phyloP scores from a whole-genome alignment of 2,797 vertebrate genomes.

The Sparidentex hasta region DNA sequence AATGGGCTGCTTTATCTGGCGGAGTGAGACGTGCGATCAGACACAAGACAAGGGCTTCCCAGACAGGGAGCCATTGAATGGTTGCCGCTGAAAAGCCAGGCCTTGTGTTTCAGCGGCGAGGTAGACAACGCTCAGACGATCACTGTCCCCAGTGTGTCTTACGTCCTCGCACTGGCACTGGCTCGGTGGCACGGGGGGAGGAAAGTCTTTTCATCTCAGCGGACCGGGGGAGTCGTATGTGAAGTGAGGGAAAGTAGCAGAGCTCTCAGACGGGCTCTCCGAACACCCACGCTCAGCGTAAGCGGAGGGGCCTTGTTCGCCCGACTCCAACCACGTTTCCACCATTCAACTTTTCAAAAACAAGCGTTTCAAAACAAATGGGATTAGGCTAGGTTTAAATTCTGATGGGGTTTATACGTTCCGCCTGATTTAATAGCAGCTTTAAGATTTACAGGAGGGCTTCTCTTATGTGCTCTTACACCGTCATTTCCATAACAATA shows the following conservation, averaged over 20 bases:
- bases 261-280: slow-evolving; percentile 64
- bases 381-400: slow-evolving; percentile 76
- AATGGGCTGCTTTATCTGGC: slow-evolving; percentile 84
- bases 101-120: slow-evolving; percentile 82
- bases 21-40: slow-evolving; percentile 76
- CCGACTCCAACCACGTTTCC: slow-evolving; percentile 46
- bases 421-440: slow-evolving; percentile 74
- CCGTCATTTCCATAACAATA: slow-evolving; percentile 71
- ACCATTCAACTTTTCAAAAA: slow-evolving; percentile 69
- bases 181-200: slow-evolving; percentile 62
- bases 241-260: slow-evolving; percentile 68
- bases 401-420: slow-evolving; percentile 74
- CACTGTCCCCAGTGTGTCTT: slow-evolving; percentile 76
- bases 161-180: slow-evolving; percentile 75
- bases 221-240: slow-evolving; percentile 69
- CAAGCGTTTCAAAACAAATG: slow-evolving; percentile 77
- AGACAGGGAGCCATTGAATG: slow-evolving; percentile 82
- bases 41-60: slow-evolving; percentile 83
- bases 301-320: slow-evolving; percentile 49
- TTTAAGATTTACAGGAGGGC: slow-evolving; percentile 67
- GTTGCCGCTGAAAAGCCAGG: slow-evolving; percentile 79
- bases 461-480: slow-evolving; percentile 59
- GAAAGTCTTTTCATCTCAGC: slow-evolving; percentile 70
- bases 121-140: slow-evolving; percentile 77
- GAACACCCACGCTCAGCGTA: slow-evolving; percentile 65